A percentile compares a stretch with the other conserved stretches of the same genome.
Conservation (phyloP, 2,888 invertebrate species). For the Drosophila silvestris region DNA sequence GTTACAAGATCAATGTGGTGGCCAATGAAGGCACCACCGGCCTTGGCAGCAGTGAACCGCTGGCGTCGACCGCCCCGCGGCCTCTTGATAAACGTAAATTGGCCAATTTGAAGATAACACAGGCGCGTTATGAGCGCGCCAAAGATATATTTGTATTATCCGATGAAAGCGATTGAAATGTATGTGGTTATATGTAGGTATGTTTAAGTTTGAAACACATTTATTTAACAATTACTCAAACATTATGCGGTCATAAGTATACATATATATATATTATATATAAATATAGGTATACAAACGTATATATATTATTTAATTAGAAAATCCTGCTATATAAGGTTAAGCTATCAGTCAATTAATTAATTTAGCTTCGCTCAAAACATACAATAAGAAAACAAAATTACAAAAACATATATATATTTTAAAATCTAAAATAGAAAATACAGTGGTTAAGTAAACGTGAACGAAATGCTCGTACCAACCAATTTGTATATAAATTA, state of each 20-base stretch:
- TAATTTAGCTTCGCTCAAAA: slow-evolving; percentile 71
- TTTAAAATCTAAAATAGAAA: slow-evolving; percentile 42
- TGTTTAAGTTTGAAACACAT: slow-evolving; percentile 69
- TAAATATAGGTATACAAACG: slow-evolving; percentile 46
- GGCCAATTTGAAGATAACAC: slow-evolving; percentile 82
- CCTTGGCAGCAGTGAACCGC: slow-evolving; percentile 87
- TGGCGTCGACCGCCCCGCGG: slow-evolving; percentile 36
- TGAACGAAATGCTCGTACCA: slow-evolving; percentile 42
- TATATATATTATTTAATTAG: slow-evolving; percentile 51
- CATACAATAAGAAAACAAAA: slow-evolving; percentile 29
- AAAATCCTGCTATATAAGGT: slow-evolving; percentile 74
- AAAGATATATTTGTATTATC: slow-evolving; percentile 79
- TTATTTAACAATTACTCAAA: slow-evolving; percentile 80
- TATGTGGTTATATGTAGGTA: background rate
- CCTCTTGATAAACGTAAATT: slow-evolving; percentile 75
- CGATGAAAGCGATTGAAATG: slow-evolving; percentile 70
- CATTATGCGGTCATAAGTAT: slow-evolving; percentile 56
- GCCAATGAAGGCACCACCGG: slow-evolving; percentile 88
- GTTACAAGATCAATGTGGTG: slow-evolving; percentile 87
- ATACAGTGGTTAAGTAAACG: slow-evolving; percentile 56
- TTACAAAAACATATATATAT: slow-evolving; percentile 16
- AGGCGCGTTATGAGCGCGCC: slow-evolving; percentile 82
- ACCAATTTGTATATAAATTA: slow-evolving; percentile 55
- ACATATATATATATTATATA: slow-evolving; percentile 40
- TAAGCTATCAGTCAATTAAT: slow-evolving; percentile 84